Evolutionary conservation across 2,113 vertebrate genomes (phyloP), one percentile per base, ranked within the genome.

Genomic region (Notechis scutatus): DNA sequence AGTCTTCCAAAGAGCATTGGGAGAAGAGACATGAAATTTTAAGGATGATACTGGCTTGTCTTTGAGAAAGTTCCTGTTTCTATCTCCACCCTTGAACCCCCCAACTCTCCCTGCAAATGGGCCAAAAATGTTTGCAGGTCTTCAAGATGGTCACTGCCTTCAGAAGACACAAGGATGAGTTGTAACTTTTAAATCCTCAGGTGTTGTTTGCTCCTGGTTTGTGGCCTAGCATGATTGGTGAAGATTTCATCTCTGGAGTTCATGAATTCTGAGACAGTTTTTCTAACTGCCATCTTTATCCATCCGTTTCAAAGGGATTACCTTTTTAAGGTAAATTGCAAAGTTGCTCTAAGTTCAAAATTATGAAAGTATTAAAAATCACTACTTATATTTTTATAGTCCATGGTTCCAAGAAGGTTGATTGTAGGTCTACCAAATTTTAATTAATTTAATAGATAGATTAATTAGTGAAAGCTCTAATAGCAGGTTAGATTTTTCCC

Each of bases 391-490:
- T 92, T 89, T 89, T 59, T 34, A 29, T 59, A 86, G 45, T 52
- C 55, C 23, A 12, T 93, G 55, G 69, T 52, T 90, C 10, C 39
- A 87, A 90, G 86, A 45, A 93, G 92, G 88, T 93, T 90, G 92
- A 93, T 86, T 90, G 88, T 61, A 64, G 89, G 81, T 56, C 92
- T 93, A 52, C 88, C 89, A 87, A 90, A 42, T 90, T 93, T 90
- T 90, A 93, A 90, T 90, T 93, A 93, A 90, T 93, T 93, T 86
- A 86, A 86, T 59, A 86, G 88, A n/a, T 90, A 86, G 88, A 90
- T 93, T 90, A 93, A 93, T 93, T 90, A 93, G 87, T 55, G 91
- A 52, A 93, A 42, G 23, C 55, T 61, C 50, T 93, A 93, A 90
- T 93, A 50, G 74, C 74, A 90, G 74, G 88, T 90, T 90, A 39